Evolutionary conservation across 2,888 invertebrate genomes (phyloP).

Genomic region (Rhagium mordax): DNA sequence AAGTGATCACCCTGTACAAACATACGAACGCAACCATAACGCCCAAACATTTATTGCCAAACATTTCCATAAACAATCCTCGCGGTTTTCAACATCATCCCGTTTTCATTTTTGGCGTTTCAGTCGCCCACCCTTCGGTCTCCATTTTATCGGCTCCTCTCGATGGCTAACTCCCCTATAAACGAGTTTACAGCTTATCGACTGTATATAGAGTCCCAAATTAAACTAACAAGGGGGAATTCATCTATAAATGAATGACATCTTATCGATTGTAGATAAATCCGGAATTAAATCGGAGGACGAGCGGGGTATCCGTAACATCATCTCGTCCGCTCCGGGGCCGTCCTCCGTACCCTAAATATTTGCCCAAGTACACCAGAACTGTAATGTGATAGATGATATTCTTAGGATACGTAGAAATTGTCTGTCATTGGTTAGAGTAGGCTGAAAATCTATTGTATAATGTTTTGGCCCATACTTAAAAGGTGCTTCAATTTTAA

Average conservation of each 20-base stretch:
- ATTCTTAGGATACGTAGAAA: no score
- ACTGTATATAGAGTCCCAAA: conserved; percentile 35
- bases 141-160: conserved; percentile 9
- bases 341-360: neutral
- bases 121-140: neutral
- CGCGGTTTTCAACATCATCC: neutral
- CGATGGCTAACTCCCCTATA: conserved; percentile 29
- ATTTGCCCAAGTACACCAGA: neutral
- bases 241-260: conserved; percentile 18
- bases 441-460: no score
- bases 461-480: no score
- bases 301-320: neutral
- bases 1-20: no score
- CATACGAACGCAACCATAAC: no score
- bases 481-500: no score
- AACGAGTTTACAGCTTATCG: conserved; percentile 41
- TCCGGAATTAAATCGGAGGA: conserved; percentile 7
- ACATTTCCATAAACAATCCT: no score
- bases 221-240: conserved; percentile 32
- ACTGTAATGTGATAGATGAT: neutral
- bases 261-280: conserved; percentile 31
- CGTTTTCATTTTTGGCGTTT: neutral
- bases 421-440: no score
- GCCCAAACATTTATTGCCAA: no score
- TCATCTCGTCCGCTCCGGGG: neutral